These are phyloP conservation scores for Phyllostomus hastatus DNA, from an alignment of 2,113 vertebrate genomes.

Conservation along the genomic window DNA sequence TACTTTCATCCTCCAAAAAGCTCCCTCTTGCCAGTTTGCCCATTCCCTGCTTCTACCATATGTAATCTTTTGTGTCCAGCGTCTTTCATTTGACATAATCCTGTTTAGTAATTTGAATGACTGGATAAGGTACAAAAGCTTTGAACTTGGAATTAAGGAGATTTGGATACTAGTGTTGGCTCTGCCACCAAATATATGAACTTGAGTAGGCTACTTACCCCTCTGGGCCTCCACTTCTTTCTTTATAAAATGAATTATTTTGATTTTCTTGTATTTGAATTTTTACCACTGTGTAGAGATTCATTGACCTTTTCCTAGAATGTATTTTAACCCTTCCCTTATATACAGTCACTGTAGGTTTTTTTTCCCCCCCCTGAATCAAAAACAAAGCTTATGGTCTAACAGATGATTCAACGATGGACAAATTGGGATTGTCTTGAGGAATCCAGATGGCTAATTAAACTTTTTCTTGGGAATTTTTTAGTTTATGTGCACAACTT, in stretches of 20 bases:
- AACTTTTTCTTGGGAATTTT: conserved; percentile 15
- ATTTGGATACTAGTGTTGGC: not conserved
- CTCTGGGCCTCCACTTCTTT: not conserved
- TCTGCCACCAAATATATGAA: not conserved
- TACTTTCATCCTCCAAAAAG: not conserved
- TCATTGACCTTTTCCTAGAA: conserved; percentile 32
- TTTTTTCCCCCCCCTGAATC: not conserved
- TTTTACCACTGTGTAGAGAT: not conserved
- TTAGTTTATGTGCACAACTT: not conserved
- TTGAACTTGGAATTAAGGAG: conserved; percentile 35
- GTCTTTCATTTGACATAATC: not conserved
- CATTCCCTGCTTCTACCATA: not conserved
- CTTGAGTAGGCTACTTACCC: not conserved
- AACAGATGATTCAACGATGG: not conserved
- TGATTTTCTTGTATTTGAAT: conserved; percentile 13
- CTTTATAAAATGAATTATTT: conserved; percentile 16
- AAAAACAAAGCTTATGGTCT: not conserved
- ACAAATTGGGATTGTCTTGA: not conserved
- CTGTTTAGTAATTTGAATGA: conserved; percentile 32
- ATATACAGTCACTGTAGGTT: not conserved
- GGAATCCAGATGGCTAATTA: conserved; percentile 8
- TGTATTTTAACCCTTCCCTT: conserved; percentile 12
- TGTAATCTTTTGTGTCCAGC: not conserved
- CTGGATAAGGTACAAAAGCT: not conserved
- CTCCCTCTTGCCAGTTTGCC: not conserved